Base-by-base conservation (phyloP, 35 echinoderm and acorn worm species). In the Strongylocentrotus purpuratus region DNA sequence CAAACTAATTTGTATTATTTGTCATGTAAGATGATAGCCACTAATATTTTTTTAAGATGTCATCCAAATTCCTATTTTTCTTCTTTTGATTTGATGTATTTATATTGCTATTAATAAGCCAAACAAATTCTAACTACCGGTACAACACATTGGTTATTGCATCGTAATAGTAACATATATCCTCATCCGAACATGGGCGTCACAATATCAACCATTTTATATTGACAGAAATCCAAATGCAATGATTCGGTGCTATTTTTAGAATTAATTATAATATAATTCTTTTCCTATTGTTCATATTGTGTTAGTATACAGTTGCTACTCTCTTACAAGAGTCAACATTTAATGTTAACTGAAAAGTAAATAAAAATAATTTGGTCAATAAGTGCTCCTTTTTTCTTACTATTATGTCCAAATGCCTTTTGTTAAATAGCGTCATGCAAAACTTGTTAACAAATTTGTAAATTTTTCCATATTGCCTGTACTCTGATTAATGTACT, bases 161-260 rank as follows among this genome's bases (percentile, higher is more conserved):
- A 55, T 55, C 0, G 15, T 55, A 55, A 41, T 0, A 55, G 48
- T 50, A 12, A 12, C 13, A 55, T 15, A 55, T 55, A 15, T 59
- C 11, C 2, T 78, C 15, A 78, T 18, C 6, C 0, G 65, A 28
- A 28, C 2, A 78, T 28, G 28, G 22, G 22, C 20, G 20, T 78
- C 7, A n/a, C 20, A 78, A 78, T 78, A 78, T 78, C 20, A 78
- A 5, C 20, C 28, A 28, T 22, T n/a, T 22, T 7, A 28, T 18
- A 78, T 78, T n/a, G 28, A 8, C 20, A n/a, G 8, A 78, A 6
- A 28, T 78, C 28, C 4, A 8, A 28, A 78, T 78, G 65, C 18
- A 78, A 78, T 78, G 65, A 78, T 78, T 78, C 20, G 65, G 65
- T 78, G 65, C 65, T 78, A 78, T 78, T 78, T 78, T 78, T 28